These are phyloP conservation scores for Tipula unca DNA, from an alignment of 2,888 invertebrate genomes.

Conservation along the genomic window DNA sequence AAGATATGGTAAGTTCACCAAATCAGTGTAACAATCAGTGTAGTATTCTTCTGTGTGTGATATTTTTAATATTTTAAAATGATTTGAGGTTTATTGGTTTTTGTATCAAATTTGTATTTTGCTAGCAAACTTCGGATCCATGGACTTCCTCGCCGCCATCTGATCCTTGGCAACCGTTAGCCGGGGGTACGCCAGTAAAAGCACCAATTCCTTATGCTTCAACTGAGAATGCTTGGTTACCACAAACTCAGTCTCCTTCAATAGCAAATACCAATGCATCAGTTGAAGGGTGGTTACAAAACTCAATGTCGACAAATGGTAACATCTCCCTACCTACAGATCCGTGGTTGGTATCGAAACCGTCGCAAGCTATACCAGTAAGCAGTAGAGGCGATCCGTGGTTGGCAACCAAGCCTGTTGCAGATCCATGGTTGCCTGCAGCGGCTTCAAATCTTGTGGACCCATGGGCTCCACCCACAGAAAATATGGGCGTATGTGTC, in stretches of 20 bases:
- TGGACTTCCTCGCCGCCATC: constrained; percentile 39
- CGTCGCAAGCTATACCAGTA: constrained; percentile 23
- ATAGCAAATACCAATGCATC: constrained; percentile 40
- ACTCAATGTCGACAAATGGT: constrained; percentile 23
- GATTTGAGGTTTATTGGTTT: neutral
- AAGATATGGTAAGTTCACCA: constrained; percentile 10
- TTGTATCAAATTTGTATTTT: neutral
- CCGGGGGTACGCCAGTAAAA: constrained; percentile 33
- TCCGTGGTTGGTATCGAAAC: constrained; percentile 25
- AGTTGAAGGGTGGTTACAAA: constrained; percentile 41
- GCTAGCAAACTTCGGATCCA: constrained; percentile 35
- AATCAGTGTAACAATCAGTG: neutral
- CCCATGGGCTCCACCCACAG: constrained; percentile 48
- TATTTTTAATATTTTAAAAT: too few species aligned
- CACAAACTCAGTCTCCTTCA: constrained; percentile 40
- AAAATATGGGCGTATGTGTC: neutral
- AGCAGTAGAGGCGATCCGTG: constrained; percentile 32
- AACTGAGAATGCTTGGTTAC: constrained; percentile 22
- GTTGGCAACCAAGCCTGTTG: constrained; percentile 29
- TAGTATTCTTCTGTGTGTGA: neutral
- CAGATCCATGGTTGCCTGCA: constrained; percentile 24
- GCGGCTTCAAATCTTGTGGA: constrained; percentile 37
- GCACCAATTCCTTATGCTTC: constrained; percentile 27
- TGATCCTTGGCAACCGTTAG: constrained; percentile 41
- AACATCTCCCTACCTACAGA: neutral